A percentile compares a stretch with the other conserved stretches of the same genome.
phyloP scores from a whole-genome alignment of 2,113 vertebrate genomes.

The Microtus oregoni region DNA sequence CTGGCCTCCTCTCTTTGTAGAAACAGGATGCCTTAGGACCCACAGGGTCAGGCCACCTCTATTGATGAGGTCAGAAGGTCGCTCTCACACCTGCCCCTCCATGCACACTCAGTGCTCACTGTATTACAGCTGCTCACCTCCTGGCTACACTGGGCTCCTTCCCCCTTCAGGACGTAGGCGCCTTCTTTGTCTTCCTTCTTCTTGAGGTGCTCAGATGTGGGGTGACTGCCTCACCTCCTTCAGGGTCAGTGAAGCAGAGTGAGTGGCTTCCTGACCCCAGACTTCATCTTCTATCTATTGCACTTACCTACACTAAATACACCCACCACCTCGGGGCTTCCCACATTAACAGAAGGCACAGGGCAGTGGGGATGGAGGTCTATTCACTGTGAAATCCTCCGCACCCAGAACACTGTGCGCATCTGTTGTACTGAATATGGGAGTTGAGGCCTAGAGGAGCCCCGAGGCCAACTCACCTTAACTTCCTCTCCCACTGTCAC shows the following conservation, averaged over 20 bases:
- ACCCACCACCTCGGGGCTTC: not conserved
- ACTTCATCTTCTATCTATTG: not conserved
- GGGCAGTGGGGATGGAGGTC: not conserved
- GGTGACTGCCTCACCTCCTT: not conserved
- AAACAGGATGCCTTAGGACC: not conserved
- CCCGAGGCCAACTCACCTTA: not conserved
- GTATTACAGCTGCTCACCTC: accelerated
- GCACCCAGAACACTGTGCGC: not conserved
- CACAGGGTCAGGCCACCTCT: not conserved
- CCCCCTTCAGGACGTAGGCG: not conserved
- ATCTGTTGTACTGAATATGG: not conserved
- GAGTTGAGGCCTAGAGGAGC: not conserved
- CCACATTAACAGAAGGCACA: not conserved
- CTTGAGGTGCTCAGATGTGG: not conserved
- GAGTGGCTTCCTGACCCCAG: not conserved
- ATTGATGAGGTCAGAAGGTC: not conserved
- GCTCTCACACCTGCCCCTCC: not conserved
- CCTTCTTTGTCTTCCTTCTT: not conserved
- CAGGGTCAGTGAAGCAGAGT: not conserved
- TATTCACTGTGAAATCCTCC: not conserved
- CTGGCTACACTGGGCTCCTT: too few species aligned
- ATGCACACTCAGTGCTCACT: not conserved
- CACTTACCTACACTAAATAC: not conserved
- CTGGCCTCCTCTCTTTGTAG: not conserved
- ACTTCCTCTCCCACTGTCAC: not conserved